phyloP scores from a whole-genome alignment of 2,797 vertebrate species.

The Champsocephalus gunnari region DNA sequence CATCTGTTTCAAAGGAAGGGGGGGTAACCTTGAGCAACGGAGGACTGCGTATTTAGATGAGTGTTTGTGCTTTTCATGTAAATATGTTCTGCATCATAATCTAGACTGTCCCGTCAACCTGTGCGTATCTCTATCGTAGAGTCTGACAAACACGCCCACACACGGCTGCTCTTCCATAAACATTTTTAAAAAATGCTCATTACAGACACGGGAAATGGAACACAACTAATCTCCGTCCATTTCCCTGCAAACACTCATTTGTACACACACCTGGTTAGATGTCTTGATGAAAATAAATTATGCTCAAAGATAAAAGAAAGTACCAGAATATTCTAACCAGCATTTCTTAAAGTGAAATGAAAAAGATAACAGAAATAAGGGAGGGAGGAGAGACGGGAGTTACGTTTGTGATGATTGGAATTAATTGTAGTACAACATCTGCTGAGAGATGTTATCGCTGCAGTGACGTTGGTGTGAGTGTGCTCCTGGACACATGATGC shows the following conservation, averaged over 20 bases:
- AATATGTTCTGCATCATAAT: conserved; percentile 49
- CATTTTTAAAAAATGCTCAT: conserved; percentile 64
- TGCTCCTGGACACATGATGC: conserved; percentile 6
- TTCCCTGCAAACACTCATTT: conserved; percentile 9
- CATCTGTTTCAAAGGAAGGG: conserved; percentile 45
- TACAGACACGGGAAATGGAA: conserved; percentile 58
- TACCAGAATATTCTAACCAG: conserved; percentile 19
- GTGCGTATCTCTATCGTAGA: conserved; percentile 32
- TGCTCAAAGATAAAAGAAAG: background rate
- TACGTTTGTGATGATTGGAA: conserved; percentile 36
- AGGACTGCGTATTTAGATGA: background rate
- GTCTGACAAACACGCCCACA: conserved; percentile 61
- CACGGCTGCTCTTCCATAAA: conserved; percentile 62
- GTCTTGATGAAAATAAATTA: conserved; percentile 21
- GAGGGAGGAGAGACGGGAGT: background rate
- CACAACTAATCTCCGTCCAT: conserved; percentile 52
- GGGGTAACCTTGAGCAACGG: background rate
- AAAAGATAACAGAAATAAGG: background rate
- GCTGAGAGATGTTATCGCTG: conserved; percentile 50
- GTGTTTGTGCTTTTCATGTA: conserved; percentile 25
- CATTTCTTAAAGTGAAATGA: conserved; percentile 1
- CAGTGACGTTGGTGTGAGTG: conserved; percentile 24
- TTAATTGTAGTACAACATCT: conserved; percentile 6
- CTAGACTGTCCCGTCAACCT: conserved; percentile 33
- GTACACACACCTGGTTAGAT: conserved; percentile 58